Percentiles rank a stretch among this genome's conserved stretches.
Conservation (phyloP, 2,888 invertebrate species). For the Ormyrus pomaceus region DNA sequence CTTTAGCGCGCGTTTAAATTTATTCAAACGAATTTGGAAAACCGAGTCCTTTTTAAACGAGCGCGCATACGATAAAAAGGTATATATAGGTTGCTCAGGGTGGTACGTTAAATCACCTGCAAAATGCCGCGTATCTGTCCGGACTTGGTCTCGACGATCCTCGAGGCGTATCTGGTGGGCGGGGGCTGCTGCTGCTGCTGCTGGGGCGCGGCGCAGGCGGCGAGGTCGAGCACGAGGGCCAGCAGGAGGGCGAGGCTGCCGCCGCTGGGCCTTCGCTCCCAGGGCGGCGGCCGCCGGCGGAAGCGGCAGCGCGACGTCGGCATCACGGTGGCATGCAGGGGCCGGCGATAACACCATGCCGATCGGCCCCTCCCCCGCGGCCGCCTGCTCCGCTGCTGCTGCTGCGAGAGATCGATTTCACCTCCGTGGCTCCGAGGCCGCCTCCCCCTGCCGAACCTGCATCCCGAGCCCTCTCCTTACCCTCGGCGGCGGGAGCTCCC, state of each 20-base stretch:
- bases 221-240: slow-evolving; percentile 58
- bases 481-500: background rate
- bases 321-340: slow-evolving; percentile 69
- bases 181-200: slow-evolving; percentile 63
- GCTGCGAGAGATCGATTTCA: background rate
- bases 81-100: too few species aligned
- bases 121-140: slow-evolving; percentile 73
- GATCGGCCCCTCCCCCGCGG: slow-evolving; percentile 49
- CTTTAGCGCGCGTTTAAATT: too few species aligned
- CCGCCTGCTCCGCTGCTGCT: background rate
- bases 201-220: slow-evolving; percentile 23
- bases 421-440: too few species aligned
- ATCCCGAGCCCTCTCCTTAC: background rate
- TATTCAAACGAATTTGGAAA: too few species aligned
- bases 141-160: slow-evolving; percentile 86
- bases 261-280: slow-evolving; percentile 42
- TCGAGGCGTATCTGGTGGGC: slow-evolving; percentile 85
- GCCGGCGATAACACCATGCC: slow-evolving; percentile 68
- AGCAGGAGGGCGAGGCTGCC: slow-evolving; percentile 58
- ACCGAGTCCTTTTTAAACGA: too few species aligned
- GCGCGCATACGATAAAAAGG: too few species aligned
- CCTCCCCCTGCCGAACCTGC: too few species aligned
- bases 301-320: slow-evolving; percentile 62
- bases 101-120: slow-evolving; percentile 72
- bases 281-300: slow-evolving; percentile 71